Evolutionary conservation across 2,797 vertebrate species (phyloP).

Genomic region (Synanceia verrucosa): DNA sequence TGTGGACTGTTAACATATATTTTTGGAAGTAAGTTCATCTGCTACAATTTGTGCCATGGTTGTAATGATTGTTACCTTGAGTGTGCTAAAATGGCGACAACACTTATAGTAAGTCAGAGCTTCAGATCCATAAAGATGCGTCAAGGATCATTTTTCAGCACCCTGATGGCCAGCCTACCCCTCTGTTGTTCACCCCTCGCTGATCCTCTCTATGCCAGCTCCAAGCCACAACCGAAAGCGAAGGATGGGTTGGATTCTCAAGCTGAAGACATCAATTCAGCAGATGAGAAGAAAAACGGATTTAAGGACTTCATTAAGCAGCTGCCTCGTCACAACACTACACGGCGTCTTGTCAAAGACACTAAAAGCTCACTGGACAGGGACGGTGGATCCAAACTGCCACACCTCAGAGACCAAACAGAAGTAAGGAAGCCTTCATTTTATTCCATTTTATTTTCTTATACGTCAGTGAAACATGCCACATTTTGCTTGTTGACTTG

Average conservation of each 20-base stretch:
- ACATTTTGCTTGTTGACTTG: background rate
- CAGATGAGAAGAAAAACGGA: constrained; percentile 79
- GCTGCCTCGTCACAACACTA: constrained; percentile 30
- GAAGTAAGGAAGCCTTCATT: constrained; percentile 32
- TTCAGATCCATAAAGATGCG: background rate
- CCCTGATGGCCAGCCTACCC: background rate
- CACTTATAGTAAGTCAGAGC: background rate
- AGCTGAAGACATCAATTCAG: constrained; percentile 72
- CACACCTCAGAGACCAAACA: constrained; percentile 5
- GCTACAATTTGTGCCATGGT: too few relatives aligned
- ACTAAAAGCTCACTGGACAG: constrained; percentile 45
- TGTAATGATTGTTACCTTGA: too few relatives aligned
- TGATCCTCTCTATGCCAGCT: background rate
- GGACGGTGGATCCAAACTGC: constrained; percentile 17
- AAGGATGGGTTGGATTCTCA: constrained; percentile 59
- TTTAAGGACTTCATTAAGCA: constrained; percentile 79
- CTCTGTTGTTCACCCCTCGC: background rate
- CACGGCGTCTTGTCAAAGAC: constrained; percentile 32
- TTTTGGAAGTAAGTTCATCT: too few relatives aligned
- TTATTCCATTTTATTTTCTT: too few relatives aligned
- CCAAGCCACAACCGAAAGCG: constrained; percentile 30
- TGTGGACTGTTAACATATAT: too few relatives aligned
- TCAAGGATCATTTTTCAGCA: background rate
- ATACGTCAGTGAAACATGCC: background rate
- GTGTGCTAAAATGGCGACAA: background rate